Percentiles rank a stretch among this genome's conserved stretches.
phyloP scores from a whole-genome alignment of 2,888 invertebrate genomes.

The Eulithis testata region DNA sequence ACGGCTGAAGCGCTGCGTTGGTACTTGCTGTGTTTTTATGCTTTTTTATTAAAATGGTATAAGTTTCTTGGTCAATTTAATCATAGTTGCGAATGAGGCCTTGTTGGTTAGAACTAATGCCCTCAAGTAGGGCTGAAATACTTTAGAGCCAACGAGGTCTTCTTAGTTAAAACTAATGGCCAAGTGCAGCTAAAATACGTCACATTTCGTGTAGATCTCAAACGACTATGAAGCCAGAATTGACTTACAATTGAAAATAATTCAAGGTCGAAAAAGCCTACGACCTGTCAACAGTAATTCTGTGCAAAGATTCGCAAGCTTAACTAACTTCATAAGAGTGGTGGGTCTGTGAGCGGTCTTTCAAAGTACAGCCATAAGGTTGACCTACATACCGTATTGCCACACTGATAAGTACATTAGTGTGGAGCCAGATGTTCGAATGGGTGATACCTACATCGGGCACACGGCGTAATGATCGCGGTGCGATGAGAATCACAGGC shows the following conservation, averaged over 20 bases:
- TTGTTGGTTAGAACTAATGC: not conserved
- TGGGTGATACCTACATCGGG: conserved; percentile 34
- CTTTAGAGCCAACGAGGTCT: too few species aligned
- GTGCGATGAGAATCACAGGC: conserved; percentile 76
- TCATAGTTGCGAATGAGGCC: conserved; percentile 7
- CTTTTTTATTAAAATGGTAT: conserved; percentile 16
- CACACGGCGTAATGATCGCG: conserved; percentile 50
- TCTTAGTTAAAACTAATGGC: too few species aligned
- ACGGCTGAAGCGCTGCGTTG: conserved; percentile 29
- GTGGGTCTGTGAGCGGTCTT: not conserved
- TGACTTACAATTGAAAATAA: too few species aligned
- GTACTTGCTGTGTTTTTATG: conserved; percentile 21
- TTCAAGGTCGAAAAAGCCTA: too few species aligned
- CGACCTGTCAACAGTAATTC: too few species aligned
- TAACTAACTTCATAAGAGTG: too few species aligned
- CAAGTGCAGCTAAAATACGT: too few species aligned
- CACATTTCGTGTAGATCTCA: too few species aligned
- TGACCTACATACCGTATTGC: conserved; percentile 16
- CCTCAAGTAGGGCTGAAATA: too few species aligned
- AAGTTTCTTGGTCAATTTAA: conserved; percentile 13
- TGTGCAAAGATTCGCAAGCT: too few species aligned
- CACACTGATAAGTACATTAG: conserved; percentile 5
- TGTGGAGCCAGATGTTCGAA: conserved; percentile 35
- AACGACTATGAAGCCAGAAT: too few species aligned
- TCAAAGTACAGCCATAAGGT: conserved; percentile 10